Evolutionary conservation across 2,888 invertebrate genomes (phyloP).

Genomic region (Leucoma salicis): DNA sequence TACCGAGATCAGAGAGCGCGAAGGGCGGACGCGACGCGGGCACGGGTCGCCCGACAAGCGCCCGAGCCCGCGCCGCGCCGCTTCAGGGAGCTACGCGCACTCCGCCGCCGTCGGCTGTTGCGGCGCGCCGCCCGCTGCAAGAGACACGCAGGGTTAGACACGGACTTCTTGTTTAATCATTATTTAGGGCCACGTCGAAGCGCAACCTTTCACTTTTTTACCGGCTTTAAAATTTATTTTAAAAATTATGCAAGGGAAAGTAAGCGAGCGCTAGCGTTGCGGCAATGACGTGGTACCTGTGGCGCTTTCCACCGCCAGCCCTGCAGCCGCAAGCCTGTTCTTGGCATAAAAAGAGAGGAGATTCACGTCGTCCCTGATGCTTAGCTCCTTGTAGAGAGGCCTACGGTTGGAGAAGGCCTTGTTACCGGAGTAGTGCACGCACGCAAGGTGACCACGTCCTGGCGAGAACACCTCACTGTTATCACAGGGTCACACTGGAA

Average conservation of each 20-base stretch:
- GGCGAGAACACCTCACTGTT: constrained; percentile 73
- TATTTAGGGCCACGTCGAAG: constrained; percentile 50
- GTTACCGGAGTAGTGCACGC: constrained; percentile 91
- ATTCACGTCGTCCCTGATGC: constrained; percentile 92
- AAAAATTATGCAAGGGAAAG: constrained; percentile 68
- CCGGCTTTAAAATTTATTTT: constrained; percentile 58
- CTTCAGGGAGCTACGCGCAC: constrained; percentile 75
- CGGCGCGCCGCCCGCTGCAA: constrained; percentile 81
- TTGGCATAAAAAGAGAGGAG: constrained; percentile 93
- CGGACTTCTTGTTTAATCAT: constrained; percentile 58
- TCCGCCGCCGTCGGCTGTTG: constrained; percentile 82
- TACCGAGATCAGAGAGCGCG: constrained; percentile 78
- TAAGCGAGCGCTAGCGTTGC: constrained; percentile 68
- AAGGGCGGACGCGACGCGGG: constrained; percentile 57
- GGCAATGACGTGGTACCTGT: constrained; percentile 72
- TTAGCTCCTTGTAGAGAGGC: constrained; percentile 87
- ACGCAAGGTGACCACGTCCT: constrained; percentile 93
- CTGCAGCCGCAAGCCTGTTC: constrained; percentile 86
- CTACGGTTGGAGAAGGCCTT: constrained; percentile 89
- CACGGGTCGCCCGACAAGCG: constrained; percentile 28
- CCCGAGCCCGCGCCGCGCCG: constrained; percentile 46
- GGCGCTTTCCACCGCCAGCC: constrained; percentile 70
- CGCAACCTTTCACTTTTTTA: constrained; percentile 46
- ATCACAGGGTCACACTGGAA: constrained; percentile 67
- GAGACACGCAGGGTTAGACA: constrained; percentile 81